Conservation (phyloP, 2,797 vertebrate genomes). For the Hemitrygon akajei region DNA sequence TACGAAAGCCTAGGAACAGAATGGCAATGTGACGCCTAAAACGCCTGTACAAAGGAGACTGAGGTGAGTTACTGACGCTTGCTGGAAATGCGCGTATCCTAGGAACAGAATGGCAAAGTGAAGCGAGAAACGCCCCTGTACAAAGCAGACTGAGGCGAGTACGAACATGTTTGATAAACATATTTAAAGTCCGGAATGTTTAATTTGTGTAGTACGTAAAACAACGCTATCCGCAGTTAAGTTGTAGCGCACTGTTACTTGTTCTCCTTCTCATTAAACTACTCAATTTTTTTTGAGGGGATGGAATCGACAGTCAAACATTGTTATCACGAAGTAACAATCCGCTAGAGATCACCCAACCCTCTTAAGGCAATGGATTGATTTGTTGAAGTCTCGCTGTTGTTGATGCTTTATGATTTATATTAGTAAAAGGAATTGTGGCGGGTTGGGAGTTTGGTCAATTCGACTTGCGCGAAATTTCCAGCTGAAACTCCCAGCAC, state of each 20-base stretch:
- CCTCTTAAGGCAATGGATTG: background rate
- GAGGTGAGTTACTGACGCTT: background rate
- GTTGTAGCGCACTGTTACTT: background rate
- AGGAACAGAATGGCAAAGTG: conserved; percentile 23
- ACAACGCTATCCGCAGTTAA: background rate
- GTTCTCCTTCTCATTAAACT: background rate
- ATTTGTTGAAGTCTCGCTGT: background rate
- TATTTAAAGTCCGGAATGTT: background rate
- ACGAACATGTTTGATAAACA: background rate
- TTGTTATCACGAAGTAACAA: background rate
- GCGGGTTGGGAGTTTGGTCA: no score
- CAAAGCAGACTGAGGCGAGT: background rate
- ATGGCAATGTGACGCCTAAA: background rate
- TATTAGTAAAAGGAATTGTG: background rate
- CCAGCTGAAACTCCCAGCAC: background rate
- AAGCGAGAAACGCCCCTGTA: background rate
- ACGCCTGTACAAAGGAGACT: background rate
- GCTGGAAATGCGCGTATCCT: conserved; percentile 14
- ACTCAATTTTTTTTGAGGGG: background rate
- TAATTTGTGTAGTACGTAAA: background rate
- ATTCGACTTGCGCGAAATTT: background rate
- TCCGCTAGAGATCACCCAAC: background rate
- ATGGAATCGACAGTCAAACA: background rate
- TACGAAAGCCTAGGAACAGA: background rate
- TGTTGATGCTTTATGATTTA: no score